A percentile compares a stretch with the other conserved stretches of the same genome.
Evolutionary conservation across 2,797 vertebrate species (phyloP).

Genomic region (Orientallactaga sibirica): DNA sequence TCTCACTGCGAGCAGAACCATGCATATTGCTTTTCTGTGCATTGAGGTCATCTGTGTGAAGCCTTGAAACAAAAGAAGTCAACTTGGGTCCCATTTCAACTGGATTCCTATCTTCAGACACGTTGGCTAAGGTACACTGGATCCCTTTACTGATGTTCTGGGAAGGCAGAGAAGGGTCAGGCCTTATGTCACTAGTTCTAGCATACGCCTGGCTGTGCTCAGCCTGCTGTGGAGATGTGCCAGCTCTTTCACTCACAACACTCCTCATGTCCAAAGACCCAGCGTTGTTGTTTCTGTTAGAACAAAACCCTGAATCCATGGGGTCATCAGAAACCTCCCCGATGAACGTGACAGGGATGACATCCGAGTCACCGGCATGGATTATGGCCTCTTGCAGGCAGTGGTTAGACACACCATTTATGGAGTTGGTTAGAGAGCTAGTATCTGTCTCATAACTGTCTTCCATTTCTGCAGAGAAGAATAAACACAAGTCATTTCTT

Average conservation of each 20-base stretch:
- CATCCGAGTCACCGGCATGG: conserved; percentile 85
- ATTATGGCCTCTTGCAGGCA: conserved; percentile 71
- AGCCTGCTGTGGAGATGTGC: background rate
- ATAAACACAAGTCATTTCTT: background rate
- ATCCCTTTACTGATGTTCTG: conserved; percentile 52
- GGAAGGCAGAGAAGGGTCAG: conserved; percentile 55
- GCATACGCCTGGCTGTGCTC: conserved; percentile 58
- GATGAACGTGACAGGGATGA: conserved; percentile 93
- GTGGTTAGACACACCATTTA: conserved; percentile 66
- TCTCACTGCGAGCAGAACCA: conserved; percentile 64
- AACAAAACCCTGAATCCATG: conserved; percentile 77
- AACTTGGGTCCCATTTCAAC: conserved; percentile 54
- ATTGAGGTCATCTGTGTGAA: background rate
- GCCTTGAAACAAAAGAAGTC: conserved; percentile 51
- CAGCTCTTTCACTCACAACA: background rate
- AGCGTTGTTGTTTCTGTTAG: conserved; percentile 93
- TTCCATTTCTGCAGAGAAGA: conserved; percentile 87
- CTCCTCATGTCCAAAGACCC: conserved; percentile 81
- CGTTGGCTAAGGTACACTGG: background rate
- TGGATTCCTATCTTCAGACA: conserved; percentile 28
- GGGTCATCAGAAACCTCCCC: conserved; percentile 80
- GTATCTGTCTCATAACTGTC: conserved; percentile 78
- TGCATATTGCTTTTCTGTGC: conserved; percentile 38
- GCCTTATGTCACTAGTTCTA: conserved; percentile 65
- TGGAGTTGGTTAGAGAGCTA: conserved; percentile 76